Evolutionary conservation across 2,797 vertebrate genomes (phyloP).

Genomic region (Chelonia mydas): DNA sequence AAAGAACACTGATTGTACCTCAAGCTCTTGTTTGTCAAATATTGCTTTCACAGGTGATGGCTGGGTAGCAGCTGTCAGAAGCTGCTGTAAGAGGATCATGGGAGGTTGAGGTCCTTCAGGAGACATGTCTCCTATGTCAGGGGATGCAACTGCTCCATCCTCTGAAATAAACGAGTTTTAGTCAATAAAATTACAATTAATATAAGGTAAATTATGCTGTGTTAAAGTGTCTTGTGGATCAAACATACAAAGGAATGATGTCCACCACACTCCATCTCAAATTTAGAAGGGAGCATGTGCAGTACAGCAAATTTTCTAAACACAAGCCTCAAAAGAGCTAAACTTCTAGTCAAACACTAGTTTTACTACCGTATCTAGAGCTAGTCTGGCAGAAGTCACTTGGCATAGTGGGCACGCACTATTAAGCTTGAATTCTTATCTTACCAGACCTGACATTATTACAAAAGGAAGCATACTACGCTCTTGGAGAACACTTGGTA

Average conservation of each 20-base stretch:
- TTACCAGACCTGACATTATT: neutral
- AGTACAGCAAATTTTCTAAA: fast-evolving
- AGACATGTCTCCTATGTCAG: constrained; percentile 94
- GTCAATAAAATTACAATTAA: neutral
- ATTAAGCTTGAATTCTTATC: neutral
- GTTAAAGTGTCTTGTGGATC: neutral
- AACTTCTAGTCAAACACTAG: neutral
- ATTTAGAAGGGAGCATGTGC: neutral
- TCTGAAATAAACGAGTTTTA: constrained; percentile 81
- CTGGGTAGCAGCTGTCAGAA: constrained; percentile 94
- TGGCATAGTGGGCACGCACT: neutral
- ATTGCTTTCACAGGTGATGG: constrained; percentile 98
- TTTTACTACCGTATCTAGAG: neutral
- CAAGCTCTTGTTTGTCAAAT: constrained; percentile 96
- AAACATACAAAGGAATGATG: neutral
- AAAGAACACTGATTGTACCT: constrained; percentile 82
- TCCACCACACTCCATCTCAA: neutral
- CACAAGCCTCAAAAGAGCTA: neutral
- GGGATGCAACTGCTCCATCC: constrained; percentile 88
- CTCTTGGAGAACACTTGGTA: neutral
- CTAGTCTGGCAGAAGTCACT: neutral
- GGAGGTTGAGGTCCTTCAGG: constrained; percentile 96
- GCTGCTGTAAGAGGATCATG: constrained; percentile 95
- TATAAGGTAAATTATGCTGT: neutral
- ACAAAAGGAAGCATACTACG: neutral